Evolutionary conservation across 2,888 invertebrate species (phyloP).

Genomic region (Tiphia femorata): DNA sequence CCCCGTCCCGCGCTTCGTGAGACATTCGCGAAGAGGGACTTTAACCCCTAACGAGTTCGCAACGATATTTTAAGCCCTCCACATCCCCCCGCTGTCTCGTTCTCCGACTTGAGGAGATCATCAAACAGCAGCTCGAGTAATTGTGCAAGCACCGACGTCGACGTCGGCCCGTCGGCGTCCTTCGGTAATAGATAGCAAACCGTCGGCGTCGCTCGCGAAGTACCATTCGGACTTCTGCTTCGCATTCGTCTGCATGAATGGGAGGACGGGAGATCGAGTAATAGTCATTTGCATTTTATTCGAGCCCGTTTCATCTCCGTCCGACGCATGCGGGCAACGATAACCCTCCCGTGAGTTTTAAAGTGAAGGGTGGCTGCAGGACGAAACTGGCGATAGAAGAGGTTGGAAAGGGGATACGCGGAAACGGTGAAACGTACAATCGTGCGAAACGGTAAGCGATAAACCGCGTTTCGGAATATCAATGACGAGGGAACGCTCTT

Average conservation of each 20-base stretch:
- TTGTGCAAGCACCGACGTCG: slow-evolving; percentile 38
- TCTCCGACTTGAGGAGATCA: slow-evolving; percentile 31
- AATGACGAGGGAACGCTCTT: no score
- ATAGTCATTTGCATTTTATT: slow-evolving; percentile 45
- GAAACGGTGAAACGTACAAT: slow-evolving; percentile 7
- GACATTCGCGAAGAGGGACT: slow-evolving; percentile 23
- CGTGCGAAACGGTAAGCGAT: slow-evolving; percentile 22
- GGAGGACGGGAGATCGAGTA: slow-evolving; percentile 34
- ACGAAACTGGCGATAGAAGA: no score
- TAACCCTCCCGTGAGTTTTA: no score
- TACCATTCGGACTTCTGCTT: slow-evolving; percentile 29
- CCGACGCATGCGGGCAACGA: slow-evolving; percentile 8
- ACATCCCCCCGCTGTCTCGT: slow-evolving; percentile 11
- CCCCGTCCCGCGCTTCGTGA: no score
- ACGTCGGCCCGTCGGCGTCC: slow-evolving; percentile 21
- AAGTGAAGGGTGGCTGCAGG: no score
- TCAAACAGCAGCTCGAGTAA: slow-evolving; percentile 44
- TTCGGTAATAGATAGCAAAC: slow-evolving; percentile 11
- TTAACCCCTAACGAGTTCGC: slow-evolving; percentile 30
- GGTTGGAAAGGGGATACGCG: neutral
- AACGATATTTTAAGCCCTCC: slow-evolving; percentile 39
- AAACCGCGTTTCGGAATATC: slow-evolving; percentile 14
- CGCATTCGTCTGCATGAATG: slow-evolving; percentile 34
- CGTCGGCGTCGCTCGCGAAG: slow-evolving; percentile 13
- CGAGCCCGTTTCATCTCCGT: slow-evolving; percentile 10